Base-by-base conservation (phyloP, 2,888 invertebrate species). In the Smittia aterrima region DNA sequence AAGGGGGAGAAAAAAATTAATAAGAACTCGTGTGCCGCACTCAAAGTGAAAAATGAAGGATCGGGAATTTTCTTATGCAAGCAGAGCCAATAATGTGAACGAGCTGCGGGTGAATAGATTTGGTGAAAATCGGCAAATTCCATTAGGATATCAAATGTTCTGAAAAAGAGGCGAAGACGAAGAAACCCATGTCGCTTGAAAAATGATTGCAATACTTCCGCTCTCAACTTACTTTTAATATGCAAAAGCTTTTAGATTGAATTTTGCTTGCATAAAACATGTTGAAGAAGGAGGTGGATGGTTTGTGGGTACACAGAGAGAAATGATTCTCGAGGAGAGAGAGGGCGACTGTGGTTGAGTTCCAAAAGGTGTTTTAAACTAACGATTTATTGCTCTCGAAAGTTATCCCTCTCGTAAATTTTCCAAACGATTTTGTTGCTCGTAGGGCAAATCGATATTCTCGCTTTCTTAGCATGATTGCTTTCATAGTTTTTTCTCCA, bases 171-270 rank as follows among this genome's bases (percentile, higher is more conserved):
- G n/a, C n/a, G n/a, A 47, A 47, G 11, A 11, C 2, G 47, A 32
- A 47, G 47, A 47, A n/a, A 3, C 47, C 47, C 47, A 6, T 47
- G 47, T 47, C 47, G 47, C 16, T 47, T 47, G 47, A 47, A 16
- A 47, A 47, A 47, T 47, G 47, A 47, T 47, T 47, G 47, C 47
- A 47, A 47, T 47, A 3, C 16, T 16, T 47, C 47, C 47, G 16
- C 16, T 47, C 47, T 32, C 32, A 32, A 32, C 4, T 32, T 32
- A 11, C 16, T 16, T 11, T n/a, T 47, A 47, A 47, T 47, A 47
- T 47, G 11, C 47, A 47, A 47, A 47, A 47, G 47, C 47, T 47
- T 47, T 47, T 47, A 47, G 47, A 38, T 38, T 38, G 38, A 47
- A n/a, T 47, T 47, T 47, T 2, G 2, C 47, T 16, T 47, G 47